Evolutionary conservation across 1,140 invertebrate genomes (phyloP).

Genomic region (Drosophila aff.): DNA sequence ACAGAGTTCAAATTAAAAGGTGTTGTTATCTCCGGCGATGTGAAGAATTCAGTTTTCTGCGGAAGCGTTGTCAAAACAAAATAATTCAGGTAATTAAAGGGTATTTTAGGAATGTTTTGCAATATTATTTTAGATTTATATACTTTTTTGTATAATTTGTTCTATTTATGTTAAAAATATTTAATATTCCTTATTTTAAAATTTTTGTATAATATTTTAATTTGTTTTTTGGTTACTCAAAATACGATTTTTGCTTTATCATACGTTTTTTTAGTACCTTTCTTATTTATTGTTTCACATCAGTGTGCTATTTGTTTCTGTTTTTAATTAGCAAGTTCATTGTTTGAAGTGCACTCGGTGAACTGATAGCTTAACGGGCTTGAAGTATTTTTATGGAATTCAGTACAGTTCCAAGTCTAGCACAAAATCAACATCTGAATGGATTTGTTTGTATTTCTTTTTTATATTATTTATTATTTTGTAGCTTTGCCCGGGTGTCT

Average conservation of each 20-base stretch:
- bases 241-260: background rate
- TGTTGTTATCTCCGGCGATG: background rate
- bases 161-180: no score
- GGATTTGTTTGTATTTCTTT: slow-evolving; percentile 10
- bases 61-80: slow-evolving; percentile 9
- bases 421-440: background rate
- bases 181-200: background rate
- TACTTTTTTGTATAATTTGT: no score
- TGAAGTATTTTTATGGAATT: background rate
- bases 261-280: background rate
- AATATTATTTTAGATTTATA: no score
- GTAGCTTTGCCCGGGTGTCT: background rate
- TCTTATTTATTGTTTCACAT: background rate
- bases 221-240: background rate
- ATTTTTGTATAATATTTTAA: background rate
- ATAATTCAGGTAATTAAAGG: background rate
- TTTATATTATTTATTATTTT: background rate
- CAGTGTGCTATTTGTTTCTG: background rate
- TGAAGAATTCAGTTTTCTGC: background rate
- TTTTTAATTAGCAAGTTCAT: slow-evolving; percentile 1
- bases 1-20: slow-evolving; percentile 5
- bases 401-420: background rate
- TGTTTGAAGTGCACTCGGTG: slow-evolving; percentile 7
- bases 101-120: background rate
- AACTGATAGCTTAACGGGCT: background rate